Percentiles rank a stretch among this genome's conserved stretches.
Conservation (phyloP, 2,113 vertebrate species). For the western clawed frog (Xenopus tropicalis) region DNA sequence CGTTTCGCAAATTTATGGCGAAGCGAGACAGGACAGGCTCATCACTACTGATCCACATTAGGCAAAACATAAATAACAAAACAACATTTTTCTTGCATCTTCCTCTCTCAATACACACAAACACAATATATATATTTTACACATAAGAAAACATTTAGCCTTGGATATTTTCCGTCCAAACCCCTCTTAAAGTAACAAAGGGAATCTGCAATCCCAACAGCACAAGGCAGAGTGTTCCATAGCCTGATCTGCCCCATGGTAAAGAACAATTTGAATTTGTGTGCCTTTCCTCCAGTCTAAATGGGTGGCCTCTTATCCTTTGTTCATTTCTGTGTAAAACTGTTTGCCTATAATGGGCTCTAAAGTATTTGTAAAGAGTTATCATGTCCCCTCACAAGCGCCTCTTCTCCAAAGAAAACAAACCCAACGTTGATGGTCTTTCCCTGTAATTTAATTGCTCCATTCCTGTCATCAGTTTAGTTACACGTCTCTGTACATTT, state of each 20-base stretch:
- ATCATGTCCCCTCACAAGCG: too few relatives aligned
- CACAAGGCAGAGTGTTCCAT: neutral
- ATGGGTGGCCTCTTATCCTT: neutral
- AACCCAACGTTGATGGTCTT: too few relatives aligned
- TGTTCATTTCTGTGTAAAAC: neutral
- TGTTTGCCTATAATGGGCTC: neutral
- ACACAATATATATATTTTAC: too few relatives aligned
- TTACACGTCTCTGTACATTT: neutral
- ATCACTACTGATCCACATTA: too few relatives aligned
- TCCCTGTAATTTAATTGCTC: neutral
- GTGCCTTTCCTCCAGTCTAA: neutral
- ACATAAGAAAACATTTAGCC: too few relatives aligned
- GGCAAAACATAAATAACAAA: too few relatives aligned
- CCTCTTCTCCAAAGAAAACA: too few relatives aligned
- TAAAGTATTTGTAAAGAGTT: neutral
- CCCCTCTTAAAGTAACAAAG: neutral
- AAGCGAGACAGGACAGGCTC: too few relatives aligned
- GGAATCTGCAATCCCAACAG: neutral
- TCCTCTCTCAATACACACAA: too few relatives aligned
- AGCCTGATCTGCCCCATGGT: neutral
- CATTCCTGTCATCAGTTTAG: conserved; percentile 2
- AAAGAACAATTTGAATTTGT: neutral
- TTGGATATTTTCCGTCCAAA: too few relatives aligned
- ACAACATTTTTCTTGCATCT: too few relatives aligned
- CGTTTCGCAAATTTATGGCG: too few relatives aligned